phyloP scores from a whole-genome alignment of 2,113 vertebrate species.

The Scalopus aquaticus region DNA sequence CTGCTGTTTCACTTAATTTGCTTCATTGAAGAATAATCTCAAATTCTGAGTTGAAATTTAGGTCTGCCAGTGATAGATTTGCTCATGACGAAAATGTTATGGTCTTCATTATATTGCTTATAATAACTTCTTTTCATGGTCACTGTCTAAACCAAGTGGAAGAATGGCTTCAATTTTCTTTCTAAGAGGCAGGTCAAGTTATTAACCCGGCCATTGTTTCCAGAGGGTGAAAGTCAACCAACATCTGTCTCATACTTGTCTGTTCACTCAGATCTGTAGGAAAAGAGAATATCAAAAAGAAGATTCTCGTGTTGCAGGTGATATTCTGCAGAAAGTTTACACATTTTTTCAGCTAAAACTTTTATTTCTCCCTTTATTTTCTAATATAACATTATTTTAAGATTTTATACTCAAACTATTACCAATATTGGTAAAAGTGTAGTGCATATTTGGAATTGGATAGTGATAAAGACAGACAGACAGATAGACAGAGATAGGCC shows the following conservation, averaged over 20 bases:
- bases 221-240: constrained; percentile 71
- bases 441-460: background rate
- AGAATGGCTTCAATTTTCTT: constrained; percentile 83
- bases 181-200: constrained; percentile 78
- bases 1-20: constrained; percentile 50
- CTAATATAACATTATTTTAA: background rate
- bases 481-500: no score
- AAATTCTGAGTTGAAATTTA: constrained; percentile 78
- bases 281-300: background rate
- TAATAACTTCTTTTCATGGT: constrained; percentile 78
- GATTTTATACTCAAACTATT: background rate
- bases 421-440: background rate
- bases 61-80: constrained; percentile 56
- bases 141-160: constrained; percentile 77
- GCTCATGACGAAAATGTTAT: constrained; percentile 69
- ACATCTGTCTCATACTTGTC: constrained; percentile 65
- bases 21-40: constrained; percentile 75
- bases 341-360: background rate
- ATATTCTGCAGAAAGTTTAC: background rate
- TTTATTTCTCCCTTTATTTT: background rate
- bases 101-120: constrained; percentile 75
- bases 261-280: constrained; percentile 33
- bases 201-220: constrained; percentile 81
- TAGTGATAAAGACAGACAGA: background rate
- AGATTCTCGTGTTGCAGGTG: background rate